A percentile compares a stretch with the other conserved stretches of the same genome.
Conservation (phyloP, 2,888 invertebrate genomes). For the Eustalomyia histrio region DNA sequence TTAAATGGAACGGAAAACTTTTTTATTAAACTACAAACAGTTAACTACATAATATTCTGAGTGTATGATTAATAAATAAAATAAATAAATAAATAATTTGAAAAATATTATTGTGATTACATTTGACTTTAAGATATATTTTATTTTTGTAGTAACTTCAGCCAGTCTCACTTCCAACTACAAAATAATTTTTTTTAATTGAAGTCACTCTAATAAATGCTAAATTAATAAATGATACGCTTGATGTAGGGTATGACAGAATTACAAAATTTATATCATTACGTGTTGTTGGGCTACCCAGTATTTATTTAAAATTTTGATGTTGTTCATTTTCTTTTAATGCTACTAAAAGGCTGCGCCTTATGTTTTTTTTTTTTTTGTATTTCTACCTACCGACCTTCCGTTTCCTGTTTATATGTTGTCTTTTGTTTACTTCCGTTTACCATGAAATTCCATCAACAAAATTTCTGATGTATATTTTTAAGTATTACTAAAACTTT, state of each 20-base stretch:
- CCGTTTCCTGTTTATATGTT: slow-evolving; percentile 44
- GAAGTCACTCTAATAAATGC: too few species aligned
- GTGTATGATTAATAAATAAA: too few species aligned
- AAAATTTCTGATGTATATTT: background rate
- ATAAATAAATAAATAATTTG: too few species aligned
- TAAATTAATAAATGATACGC: too few species aligned
- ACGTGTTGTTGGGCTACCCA: slow-evolving; percentile 6
- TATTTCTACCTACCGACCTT: slow-evolving; percentile 9
- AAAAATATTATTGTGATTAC: too few species aligned
- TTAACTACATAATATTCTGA: too few species aligned
- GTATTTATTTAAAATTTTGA: slow-evolving; percentile 29
- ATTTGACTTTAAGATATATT: too few species aligned
- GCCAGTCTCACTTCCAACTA: too few species aligned
- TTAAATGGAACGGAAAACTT: too few species aligned
- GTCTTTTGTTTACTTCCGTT: slow-evolving; percentile 8
- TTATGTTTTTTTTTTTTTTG: slow-evolving; percentile 9
- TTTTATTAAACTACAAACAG: too few species aligned
- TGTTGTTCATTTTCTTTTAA: slow-evolving; percentile 9
- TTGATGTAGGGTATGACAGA: background rate
- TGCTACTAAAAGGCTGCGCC: slow-evolving; percentile 20
- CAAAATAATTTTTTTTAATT: too few species aligned
- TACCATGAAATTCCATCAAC: slow-evolving; percentile 25
- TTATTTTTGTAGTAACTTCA: too few species aligned
- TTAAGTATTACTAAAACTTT: background rate
- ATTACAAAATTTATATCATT: background rate